Percentiles rank a stretch among this genome's conserved stretches.
phyloP scores from a whole-genome alignment of 2,888 invertebrate genomes.

The Thysanoteuthis rhombus region DNA sequence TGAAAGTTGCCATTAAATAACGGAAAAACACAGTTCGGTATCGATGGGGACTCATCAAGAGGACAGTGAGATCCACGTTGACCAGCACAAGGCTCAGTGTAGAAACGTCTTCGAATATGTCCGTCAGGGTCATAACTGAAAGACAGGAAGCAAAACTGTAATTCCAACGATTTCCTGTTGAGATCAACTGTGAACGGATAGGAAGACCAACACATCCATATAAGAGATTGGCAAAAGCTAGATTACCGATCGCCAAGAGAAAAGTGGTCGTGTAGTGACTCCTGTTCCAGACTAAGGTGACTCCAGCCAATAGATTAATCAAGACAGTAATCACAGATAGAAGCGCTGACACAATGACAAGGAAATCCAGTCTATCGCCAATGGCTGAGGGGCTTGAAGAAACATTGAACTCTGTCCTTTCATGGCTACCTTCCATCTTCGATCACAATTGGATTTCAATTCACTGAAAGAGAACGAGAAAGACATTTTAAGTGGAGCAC shows the following conservation, averaged over 20 bases:
- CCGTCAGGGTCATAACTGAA: background rate
- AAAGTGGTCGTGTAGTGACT: background rate
- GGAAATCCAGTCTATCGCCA: background rate
- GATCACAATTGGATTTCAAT: background rate
- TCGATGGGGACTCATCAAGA: background rate
- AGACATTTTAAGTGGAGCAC: background rate
- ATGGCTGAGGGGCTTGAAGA: background rate
- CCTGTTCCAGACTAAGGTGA: background rate
- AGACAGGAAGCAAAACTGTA: conserved; percentile 13
- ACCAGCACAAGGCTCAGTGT: background rate
- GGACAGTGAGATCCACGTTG: background rate
- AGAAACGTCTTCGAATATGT: conserved; percentile 27
- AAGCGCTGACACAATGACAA: background rate
- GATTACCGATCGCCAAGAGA: background rate
- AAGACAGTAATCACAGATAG: background rate
- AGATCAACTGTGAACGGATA: background rate
- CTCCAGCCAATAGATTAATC: background rate
- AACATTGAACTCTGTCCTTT: background rate
- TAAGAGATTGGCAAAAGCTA: background rate
- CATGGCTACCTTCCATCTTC: background rate
- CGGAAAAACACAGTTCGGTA: background rate
- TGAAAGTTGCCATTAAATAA: background rate
- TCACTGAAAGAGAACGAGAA: background rate
- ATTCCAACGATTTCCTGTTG: conserved; percentile 16
- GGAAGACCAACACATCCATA: conserved; percentile 1